Evolutionary conservation across 2,113 vertebrate genomes (phyloP).

Genomic region (Notiomystis cincta): DNA sequence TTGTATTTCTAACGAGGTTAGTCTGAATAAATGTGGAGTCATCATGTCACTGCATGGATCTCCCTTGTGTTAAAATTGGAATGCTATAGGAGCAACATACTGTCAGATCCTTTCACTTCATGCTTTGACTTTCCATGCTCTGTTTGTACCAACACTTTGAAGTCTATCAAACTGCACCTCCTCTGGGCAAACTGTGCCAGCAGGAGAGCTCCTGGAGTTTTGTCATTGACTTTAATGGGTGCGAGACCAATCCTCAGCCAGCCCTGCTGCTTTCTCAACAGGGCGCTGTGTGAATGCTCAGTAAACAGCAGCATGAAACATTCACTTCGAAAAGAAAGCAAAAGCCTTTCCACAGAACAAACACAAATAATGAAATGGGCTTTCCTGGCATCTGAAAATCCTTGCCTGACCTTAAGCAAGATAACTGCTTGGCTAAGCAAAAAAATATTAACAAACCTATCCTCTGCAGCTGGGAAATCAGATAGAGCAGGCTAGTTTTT

Average conservation of each 20-base stretch:
- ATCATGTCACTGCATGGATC: neutral
- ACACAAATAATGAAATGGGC: neutral
- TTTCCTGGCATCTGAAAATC: slow-evolving; percentile 15
- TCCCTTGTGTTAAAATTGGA: neutral
- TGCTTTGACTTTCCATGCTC: neutral
- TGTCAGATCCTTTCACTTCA: neutral
- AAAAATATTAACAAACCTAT: neutral
- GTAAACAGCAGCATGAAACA: neutral
- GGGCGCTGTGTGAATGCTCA: neutral
- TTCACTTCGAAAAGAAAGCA: neutral
- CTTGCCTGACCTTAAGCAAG: neutral
- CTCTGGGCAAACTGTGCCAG: neutral
- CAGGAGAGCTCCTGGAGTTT: neutral
- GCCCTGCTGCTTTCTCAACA: neutral
- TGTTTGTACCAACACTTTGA: neutral
- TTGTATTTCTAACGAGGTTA: neutral
- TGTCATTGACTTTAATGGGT: neutral
- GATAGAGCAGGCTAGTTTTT: neutral
- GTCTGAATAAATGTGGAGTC: neutral
- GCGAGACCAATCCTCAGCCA: neutral
- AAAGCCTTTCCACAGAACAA: slow-evolving; percentile 1
- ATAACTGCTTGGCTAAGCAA: neutral
- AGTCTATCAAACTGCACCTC: neutral
- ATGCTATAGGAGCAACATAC: neutral
- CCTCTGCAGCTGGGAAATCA: neutral